Evolutionary conservation across 2,797 vertebrate species (phyloP).

Genomic region (Lates japonicus): DNA sequence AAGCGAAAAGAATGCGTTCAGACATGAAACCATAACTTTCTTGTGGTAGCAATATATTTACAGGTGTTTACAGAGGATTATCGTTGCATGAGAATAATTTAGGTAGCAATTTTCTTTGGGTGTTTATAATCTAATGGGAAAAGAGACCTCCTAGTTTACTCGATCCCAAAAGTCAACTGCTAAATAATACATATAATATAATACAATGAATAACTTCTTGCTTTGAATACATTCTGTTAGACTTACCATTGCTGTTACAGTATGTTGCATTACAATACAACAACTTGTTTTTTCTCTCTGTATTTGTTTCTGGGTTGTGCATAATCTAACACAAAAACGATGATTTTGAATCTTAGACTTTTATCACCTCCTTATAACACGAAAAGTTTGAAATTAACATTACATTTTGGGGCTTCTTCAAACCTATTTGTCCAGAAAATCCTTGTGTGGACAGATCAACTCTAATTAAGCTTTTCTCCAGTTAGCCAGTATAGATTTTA

Average conservation of each 20-base stretch:
- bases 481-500: neutral
- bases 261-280: neutral
- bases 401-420: too few species aligned
- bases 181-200: neutral
- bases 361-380: too few species aligned
- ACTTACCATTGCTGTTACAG: neutral
- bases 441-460: too few species aligned
- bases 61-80: neutral
- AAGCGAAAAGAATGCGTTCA: neutral
- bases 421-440: too few species aligned
- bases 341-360: neutral
- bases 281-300: neutral
- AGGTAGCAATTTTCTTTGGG: neutral
- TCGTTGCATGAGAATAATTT: neutral
- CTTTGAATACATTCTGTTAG: neutral
- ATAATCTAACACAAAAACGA: neutral
- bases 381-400: too few species aligned
- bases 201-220: neutral
- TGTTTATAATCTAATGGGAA: neutral
- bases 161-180: neutral
- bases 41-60: neutral
- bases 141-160: neutral
- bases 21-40: constrained; percentile 14
- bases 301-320: neutral
- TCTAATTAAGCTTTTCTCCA: too few species aligned